phyloP scores from a whole-genome alignment of 2,888 invertebrate genomes.

The Panzeria rudis region DNA sequence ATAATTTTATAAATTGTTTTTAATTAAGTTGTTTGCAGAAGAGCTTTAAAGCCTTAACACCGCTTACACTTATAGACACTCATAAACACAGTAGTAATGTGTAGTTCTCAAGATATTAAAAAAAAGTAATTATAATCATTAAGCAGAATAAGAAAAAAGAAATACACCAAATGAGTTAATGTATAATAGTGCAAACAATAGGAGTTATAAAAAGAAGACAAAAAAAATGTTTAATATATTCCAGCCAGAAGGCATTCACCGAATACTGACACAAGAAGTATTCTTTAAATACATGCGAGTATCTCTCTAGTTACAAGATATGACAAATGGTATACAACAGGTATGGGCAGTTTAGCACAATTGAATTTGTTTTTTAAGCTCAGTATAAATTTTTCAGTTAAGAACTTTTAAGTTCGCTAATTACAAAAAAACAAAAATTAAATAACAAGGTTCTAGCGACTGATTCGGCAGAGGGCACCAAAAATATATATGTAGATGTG shows the following conservation, averaged over 20 bases:
- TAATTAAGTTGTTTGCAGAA: conserved; percentile 68
- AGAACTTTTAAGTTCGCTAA: not conserved
- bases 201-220: conserved; percentile 9
- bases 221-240: conserved; percentile 25
- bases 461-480: no score
- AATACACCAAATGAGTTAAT: conserved; percentile 5
- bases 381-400: not conserved
- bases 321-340: conserved; percentile 5
- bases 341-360: not conserved
- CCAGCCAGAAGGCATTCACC: conserved; percentile 52
- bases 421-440: no score
- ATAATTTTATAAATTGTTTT: conserved; percentile 70
- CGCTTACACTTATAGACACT: conserved; percentile 7
- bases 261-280: conserved; percentile 10
- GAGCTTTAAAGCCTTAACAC: conserved; percentile 43
- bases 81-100: conserved; percentile 60
- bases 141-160: conserved; percentile 29
- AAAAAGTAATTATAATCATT: conserved; percentile 66
- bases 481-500: no score
- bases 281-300: conserved; percentile 11
- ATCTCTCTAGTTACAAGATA: not conserved
- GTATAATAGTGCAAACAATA: conserved; percentile 28
- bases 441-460: no score
- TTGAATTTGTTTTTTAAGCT: conserved; percentile 5
- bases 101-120: conserved; percentile 62